Conservation (phyloP, 2,113 vertebrate genomes). For the Oncorhynchus tshawytscha region DNA sequence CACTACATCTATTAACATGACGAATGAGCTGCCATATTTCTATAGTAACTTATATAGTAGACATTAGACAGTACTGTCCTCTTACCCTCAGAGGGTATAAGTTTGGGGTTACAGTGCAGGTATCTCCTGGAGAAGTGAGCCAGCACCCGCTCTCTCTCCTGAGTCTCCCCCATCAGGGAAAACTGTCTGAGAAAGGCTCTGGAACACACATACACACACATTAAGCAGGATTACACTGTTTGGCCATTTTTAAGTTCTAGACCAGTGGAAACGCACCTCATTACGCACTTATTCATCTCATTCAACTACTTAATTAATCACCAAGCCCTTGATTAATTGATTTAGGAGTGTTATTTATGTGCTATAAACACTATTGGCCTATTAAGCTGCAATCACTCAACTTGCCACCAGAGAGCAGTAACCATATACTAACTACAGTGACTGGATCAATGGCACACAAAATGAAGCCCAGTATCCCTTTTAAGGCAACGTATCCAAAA, state of each 20-base stretch:
- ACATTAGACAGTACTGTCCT: background rate
- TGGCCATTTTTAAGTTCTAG: too few species aligned
- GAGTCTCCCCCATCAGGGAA: conserved; percentile 92
- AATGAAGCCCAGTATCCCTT: background rate
- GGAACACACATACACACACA: conserved; percentile 24
- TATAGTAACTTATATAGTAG: background rate
- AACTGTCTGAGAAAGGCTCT: conserved; percentile 92
- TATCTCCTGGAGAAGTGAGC: conserved; percentile 93
- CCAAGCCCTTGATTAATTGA: too few species aligned
- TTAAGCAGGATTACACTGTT: background rate
- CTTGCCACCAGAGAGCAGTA: conserved; percentile 52
- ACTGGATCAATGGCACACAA: background rate
- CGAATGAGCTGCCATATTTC: background rate
- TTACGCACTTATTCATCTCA: too few species aligned
- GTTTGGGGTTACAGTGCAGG: conserved; percentile 84
- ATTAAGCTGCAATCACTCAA: background rate
- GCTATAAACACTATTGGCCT: too few species aligned
- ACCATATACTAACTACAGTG: background rate
- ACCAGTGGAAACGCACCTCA: too few species aligned
- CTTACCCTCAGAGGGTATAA: conserved; percentile 88
- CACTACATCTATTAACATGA: background rate
- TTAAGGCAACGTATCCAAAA: background rate
- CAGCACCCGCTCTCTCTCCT: conserved; percentile 91
- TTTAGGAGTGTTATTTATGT: too few species aligned
- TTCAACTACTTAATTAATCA: too few species aligned